Evolutionary conservation across 2,113 vertebrate genomes (phyloP), one percentile per base, ranked within the genome.

Genomic region (Rissa tridactyla): DNA sequence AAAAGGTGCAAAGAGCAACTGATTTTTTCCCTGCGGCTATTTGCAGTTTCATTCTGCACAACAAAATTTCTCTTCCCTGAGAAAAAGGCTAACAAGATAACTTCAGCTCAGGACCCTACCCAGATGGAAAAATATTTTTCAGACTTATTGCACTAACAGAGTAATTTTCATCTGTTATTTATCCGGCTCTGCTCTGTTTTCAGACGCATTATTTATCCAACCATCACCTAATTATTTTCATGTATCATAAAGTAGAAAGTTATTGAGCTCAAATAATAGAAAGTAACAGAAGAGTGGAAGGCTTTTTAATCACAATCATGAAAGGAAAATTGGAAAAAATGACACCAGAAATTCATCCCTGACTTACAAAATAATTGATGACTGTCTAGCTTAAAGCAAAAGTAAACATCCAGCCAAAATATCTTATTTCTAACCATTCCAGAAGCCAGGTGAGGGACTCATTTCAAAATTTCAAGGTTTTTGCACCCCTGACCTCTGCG

Each of bases 211-310:
- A 88, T 83, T 96, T 96, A 88, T 80, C 66, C 62, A 93, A 54
- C 52, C 75, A 80, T 86, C 58, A 82, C 60, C 79, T 88, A 94
- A 94, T 96, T 94, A 94, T 95, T 95, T 96, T 86, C 38, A 87
- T 54, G 57, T 95, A 94, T 58, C 66, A 94, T 60, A 64, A 87
- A 92, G 42, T 1, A 86, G 46, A 84, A 79, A 70, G 64, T 18
- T 81, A 81, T 10, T 72, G 68, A 94, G 54, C 68, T 94, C 90
- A 96, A 94, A 82, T 86, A 72, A 90, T 30, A 96, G 85, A 93
- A 95, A 82, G 90, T 61, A 89, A 77, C 36, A 79, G 1, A 27
- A 61, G 29, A 96, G 58, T 52, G 36, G 82, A 84, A 90, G 40
- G 58, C 47, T 86, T 94, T 96, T 96, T 52, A 94, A 92, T 91